Base-by-base conservation (phyloP, 2,113 vertebrate species). In the Cacatua alba region DNA sequence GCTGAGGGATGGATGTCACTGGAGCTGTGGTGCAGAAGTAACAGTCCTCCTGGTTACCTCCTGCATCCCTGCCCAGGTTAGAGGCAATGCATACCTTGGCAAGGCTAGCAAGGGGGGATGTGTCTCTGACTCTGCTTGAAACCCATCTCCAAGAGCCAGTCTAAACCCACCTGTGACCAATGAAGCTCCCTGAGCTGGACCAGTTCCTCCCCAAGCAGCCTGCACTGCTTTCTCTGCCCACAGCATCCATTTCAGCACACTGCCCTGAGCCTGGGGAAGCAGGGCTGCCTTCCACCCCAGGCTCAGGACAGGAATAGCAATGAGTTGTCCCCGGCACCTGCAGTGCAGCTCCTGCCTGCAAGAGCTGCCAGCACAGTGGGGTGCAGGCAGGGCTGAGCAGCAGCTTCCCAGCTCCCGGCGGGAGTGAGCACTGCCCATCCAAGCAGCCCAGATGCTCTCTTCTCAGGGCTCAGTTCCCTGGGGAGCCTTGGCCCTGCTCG, bases 381-480 rank as follows among this genome's bases (percentile, higher is more conserved):
- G 29, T 60, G 64, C 46, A 53, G n/a, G 53, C 53, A 37, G 60
- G 29, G 77, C 53, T 24, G 65, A 78, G 86, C 86, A 78, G 52
- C 68, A 51, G 35, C 81, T 78, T 55, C 70, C 60, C 8, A 16
- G n/a, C 14, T 28, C 49, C 68, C 1, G 0, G 4, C 1, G 1
- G 35, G 44, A 62, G 14, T 5, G 7, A 55, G 18, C 1, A 0
- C 68, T 37, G 39, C 71, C 76, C 1, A 2, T 7, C 24, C 48
- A 5, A 29, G 31, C 33, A 37, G 69, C n/a, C 60, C 67, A 59
- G 19, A 64, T 77, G 55, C 62, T 88, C 49, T 60, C 31, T 20
- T 69, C 39, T 0, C 0, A 6, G 74, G 59, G 46, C 37, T 69
- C 0, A 1, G 33, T 10, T 82, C 60, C 84, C 75, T 5, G 20